These are phyloP conservation scores for Pollicipes pollicipes DNA, from an alignment of 1,140 invertebrate species.

Conservation along the genomic window DNA sequence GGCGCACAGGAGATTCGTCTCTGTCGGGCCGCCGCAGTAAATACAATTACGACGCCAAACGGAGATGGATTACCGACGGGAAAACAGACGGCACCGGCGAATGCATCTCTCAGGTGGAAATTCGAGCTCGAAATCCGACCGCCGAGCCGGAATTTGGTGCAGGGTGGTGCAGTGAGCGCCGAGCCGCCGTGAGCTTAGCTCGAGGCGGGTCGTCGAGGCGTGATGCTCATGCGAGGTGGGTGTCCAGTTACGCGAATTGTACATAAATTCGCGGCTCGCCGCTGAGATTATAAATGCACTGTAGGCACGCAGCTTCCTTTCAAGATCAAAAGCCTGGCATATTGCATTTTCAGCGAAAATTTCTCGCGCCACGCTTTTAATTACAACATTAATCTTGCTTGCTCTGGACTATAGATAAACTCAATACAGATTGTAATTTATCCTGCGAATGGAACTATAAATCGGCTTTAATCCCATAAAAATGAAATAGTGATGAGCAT, in stretches of 20 bases:
- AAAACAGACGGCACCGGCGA: background rate
- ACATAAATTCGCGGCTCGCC: background rate
- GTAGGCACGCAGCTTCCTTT: background rate
- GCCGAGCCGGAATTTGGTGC: background rate
- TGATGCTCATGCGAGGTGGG: background rate
- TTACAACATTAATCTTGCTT: conserved; percentile 3
- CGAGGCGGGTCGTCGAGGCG: too few species aligned
- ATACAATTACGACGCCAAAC: conserved; percentile 5
- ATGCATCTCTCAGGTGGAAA: background rate
- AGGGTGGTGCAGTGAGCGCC: background rate
- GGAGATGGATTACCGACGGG: background rate
- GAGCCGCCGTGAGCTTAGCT: too few species aligned
- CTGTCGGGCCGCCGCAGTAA: background rate
- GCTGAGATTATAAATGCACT: background rate
- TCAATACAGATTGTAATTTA: conserved; percentile 5
- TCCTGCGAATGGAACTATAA: background rate
- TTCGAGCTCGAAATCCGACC: background rate
- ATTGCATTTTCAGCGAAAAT: background rate
- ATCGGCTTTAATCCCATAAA: background rate
- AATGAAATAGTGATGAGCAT: conserved; percentile 3
- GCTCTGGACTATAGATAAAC: background rate
- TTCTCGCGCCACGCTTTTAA: background rate
- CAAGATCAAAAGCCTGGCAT: background rate
- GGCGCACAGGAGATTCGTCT: background rate
- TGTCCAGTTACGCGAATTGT: background rate